Base-by-base conservation (phyloP, 2,113 vertebrate species). In the Mesoclemmys tuberculata region DNA sequence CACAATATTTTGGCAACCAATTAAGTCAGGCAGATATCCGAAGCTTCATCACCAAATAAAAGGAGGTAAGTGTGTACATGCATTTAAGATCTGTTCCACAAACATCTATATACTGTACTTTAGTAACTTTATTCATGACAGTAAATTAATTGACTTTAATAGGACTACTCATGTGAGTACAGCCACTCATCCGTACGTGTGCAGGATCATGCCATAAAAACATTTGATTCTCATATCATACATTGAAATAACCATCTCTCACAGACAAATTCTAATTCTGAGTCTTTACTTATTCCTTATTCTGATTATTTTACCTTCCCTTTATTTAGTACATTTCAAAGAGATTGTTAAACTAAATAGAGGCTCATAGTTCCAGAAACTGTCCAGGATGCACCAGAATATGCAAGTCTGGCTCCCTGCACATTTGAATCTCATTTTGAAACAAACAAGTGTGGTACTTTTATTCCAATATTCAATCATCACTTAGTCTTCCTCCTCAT, bases 71-170 rank as follows among this genome's bases (percentile, higher is more conserved):
- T 29, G 19, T 56, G 80, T 80, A 89, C 55, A 80, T 1, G 5
- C 6, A 75, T 41, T 35, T 56, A 18, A 24, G 0, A 3, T 31
- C 68, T 82, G 94, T 68, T 2, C 21, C 3, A 24, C 4, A 35
- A 79, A 41, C 79, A 49, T 8, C 35, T n/a, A 68, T 68, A n/a
- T n/a, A 68, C 9, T 49, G 49, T 49, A 49, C 31, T n/a, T 68
- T 18, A 68, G 61, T 68, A 68, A n/a, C 61, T 64, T 19, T 19
- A 16, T 4, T 46, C 35, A 10, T 2, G 16, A 61, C 58, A 48
- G 0, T 1, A 79, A 19, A 78, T 5, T 82, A 49, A 1, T 0
- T 1, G 90, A 38, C 22, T 8, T 0, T 68, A 68, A 68, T n/a
- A 31, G 18, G 44, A 14, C 1, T 0, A 0, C 0, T 6, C 84